phyloP scores from a whole-genome alignment of 2,113 vertebrate species.

The Eretmochelys imbricata region DNA sequence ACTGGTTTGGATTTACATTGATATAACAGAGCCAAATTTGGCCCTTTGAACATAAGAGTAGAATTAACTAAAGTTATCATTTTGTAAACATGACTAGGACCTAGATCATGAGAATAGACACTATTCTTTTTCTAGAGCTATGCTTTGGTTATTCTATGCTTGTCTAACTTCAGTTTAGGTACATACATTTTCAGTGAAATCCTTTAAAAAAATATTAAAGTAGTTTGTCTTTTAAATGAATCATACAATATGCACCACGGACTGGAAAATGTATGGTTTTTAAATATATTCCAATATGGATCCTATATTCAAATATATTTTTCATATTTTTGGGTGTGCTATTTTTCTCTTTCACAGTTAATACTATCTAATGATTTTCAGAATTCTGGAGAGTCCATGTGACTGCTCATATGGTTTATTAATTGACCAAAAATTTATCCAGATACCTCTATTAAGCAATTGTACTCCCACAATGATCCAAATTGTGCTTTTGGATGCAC shows the following conservation, averaged over 20 bases:
- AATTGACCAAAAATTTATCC: neutral
- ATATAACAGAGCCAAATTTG: neutral
- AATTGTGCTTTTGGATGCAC: neutral
- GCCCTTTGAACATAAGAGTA: neutral
- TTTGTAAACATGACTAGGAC: neutral
- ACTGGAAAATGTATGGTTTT: neutral
- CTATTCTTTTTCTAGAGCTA: neutral
- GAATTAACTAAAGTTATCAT: rapidly evolving
- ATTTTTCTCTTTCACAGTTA: rapidly evolving
- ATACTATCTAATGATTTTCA: neutral
- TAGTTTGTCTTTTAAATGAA: neutral
- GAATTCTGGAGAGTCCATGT: neutral
- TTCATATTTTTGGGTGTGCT: rapidly evolving
- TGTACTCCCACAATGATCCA: neutral
- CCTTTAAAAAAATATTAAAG: neutral
- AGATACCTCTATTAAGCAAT: neutral
- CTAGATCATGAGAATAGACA: neutral
- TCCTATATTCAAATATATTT: too few species aligned
- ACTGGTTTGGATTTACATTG: rapidly evolving
- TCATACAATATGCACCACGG: rapidly evolving
- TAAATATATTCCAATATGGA: rapidly evolving
- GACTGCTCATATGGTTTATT: neutral
- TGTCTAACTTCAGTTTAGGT: neutral
- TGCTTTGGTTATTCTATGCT: neutral
- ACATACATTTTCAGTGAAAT: neutral